These are phyloP conservation scores for Eulemur rufifrons DNA, from an alignment of 2,113 vertebrate species.

Conservation along the genomic window DNA sequence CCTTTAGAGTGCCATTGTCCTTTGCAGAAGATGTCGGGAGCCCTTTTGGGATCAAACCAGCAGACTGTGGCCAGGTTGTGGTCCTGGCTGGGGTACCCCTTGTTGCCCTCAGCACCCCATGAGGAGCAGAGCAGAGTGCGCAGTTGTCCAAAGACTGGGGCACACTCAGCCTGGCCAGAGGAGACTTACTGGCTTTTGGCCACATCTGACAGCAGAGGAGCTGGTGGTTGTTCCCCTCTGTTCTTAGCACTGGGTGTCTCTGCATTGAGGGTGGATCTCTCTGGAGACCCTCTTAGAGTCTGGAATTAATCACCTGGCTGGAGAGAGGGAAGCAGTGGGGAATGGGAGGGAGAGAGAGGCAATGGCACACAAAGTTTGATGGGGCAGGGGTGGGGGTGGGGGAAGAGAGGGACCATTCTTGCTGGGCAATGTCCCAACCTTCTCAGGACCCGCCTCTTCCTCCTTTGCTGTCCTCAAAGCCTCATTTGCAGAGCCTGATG, in stretches of 20 bases:
- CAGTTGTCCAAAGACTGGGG: not conserved
- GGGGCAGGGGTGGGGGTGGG: accelerated
- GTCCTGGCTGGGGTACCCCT: not conserved
- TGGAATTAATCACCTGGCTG: not conserved
- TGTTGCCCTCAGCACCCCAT: not conserved
- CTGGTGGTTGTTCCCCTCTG: not conserved
- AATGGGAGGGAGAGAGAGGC: not conserved
- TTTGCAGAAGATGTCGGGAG: not conserved
- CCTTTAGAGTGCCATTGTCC: not conserved
- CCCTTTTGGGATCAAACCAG: not conserved
- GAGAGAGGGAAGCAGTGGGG: not conserved
- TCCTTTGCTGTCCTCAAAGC: conserved; percentile 29
- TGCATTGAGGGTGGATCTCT: accelerated
- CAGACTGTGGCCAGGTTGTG: not conserved
- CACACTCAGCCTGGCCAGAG: not conserved
- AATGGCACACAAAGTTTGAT: not conserved
- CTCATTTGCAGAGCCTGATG: not conserved
- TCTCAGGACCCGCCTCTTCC: not conserved
- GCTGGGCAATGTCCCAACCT: not conserved
- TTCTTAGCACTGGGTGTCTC: not conserved
- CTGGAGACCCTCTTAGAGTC: not conserved
- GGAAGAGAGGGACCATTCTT: not conserved
- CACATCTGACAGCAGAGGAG: not conserved
- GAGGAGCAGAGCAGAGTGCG: not conserved
- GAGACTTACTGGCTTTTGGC: not conserved